phyloP scores from a whole-genome alignment of 2,113 vertebrate genomes.

The Podarcis muralis region DNA sequence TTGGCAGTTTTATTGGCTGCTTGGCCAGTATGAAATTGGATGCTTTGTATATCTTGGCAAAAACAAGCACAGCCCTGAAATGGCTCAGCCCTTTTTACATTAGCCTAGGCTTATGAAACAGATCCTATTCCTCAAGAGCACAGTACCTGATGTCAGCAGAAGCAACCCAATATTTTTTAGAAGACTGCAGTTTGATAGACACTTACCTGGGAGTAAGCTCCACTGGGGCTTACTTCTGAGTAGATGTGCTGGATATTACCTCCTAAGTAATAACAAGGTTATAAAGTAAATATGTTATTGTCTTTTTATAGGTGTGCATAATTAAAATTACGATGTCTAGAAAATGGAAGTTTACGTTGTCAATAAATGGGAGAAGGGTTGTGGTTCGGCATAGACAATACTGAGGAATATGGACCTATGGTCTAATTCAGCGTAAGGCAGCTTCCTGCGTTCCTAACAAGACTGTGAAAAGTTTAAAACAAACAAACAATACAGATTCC shows the following conservation, averaged over 20 bases:
- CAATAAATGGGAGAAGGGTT: background rate
- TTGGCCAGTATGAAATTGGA: constrained; percentile 49
- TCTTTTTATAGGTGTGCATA: constrained; percentile 25
- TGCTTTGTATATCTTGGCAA: constrained; percentile 55
- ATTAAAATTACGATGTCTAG: constrained; percentile 1
- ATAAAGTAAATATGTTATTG: background rate
- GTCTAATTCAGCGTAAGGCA: too few species aligned
- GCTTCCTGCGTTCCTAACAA: background rate
- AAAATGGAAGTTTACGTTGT: background rate
- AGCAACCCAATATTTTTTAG: background rate
- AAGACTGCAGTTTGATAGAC: background rate
- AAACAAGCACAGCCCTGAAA: constrained; percentile 59
- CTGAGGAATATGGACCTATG: background rate
- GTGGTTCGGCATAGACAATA: background rate
- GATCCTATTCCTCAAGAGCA: background rate
- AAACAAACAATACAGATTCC: background rate
- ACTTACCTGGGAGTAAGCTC: too few species aligned
- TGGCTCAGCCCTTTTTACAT: constrained; percentile 27
- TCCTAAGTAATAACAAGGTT: background rate
- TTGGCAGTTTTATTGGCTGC: constrained; percentile 44
- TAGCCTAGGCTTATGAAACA: rapidly evolving
- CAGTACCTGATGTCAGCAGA: background rate
- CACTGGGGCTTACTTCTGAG: background rate
- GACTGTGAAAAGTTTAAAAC: background rate
- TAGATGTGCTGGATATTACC: background rate